Conservation (phyloP, 2,888 invertebrate genomes). For the Diarsia dahlii region DNA sequence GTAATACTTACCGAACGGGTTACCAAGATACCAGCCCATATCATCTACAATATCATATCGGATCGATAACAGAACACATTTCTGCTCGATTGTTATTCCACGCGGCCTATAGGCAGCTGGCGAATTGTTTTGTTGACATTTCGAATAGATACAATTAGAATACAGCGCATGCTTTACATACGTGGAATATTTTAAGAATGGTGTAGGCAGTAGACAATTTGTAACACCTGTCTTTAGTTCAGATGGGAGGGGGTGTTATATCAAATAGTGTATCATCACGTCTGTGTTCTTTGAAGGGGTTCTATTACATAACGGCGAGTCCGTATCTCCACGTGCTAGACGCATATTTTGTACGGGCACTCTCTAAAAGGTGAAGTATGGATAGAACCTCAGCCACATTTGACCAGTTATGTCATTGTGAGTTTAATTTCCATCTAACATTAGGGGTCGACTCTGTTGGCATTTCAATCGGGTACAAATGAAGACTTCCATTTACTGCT, state of each 20-base stretch:
- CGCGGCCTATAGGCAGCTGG: conserved; percentile 33
- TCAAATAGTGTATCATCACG: neutral
- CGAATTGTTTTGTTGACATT: conserved; percentile 57
- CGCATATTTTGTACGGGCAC: too few relatives aligned
- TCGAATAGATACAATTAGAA: conserved; percentile 51
- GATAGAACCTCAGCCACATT: neutral
- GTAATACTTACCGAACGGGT: conserved; percentile 16
- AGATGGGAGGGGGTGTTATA: neutral
- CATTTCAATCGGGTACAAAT: neutral
- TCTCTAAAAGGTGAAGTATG: neutral
- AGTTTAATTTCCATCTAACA: neutral
- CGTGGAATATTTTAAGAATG: conserved; percentile 48
- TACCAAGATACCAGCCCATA: conserved; percentile 15
- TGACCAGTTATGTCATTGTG: neutral
- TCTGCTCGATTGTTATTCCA: conserved; percentile 50
- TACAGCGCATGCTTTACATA: conserved; percentile 40
- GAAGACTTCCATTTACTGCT: too few relatives aligned
- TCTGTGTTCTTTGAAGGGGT: too few relatives aligned
- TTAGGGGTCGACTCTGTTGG: neutral
- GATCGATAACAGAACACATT: conserved; percentile 40
- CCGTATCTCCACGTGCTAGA: too few relatives aligned
- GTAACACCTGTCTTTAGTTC: conserved; percentile 42
- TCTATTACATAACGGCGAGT: too few relatives aligned
- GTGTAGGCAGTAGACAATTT: conserved; percentile 7
- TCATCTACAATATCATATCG: neutral